Evolutionary conservation across 2,797 vertebrate species (phyloP).

Genomic region (Tenualosa ilisha): DNA sequence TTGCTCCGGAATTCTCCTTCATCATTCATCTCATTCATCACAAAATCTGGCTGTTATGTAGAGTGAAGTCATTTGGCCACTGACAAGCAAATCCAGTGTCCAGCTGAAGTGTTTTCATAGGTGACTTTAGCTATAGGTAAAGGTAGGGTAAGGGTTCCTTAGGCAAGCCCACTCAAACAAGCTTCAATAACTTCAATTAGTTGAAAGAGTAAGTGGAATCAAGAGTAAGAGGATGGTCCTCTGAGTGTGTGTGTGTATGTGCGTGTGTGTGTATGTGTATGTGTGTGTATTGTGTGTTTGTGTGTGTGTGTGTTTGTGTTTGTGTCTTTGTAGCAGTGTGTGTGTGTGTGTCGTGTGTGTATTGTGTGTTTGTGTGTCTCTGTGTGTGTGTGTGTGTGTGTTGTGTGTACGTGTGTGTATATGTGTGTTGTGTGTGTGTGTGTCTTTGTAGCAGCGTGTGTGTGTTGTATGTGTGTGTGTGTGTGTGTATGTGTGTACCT

Average conservation of each 20-base stretch:
- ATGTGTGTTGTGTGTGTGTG: constrained; percentile 19
- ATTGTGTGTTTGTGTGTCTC: too few relatives aligned
- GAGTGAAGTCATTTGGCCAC: not conserved
- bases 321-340: too few relatives aligned
- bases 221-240: not conserved
- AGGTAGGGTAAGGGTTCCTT: not conserved
- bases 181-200: not conserved
- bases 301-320: too few relatives aligned
- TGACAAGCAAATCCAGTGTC: not conserved
- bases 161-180: not conserved
- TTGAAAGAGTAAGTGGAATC: not conserved
- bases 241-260: not conserved
- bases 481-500: constrained; percentile 50
- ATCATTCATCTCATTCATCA: too few relatives aligned
- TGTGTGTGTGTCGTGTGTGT: not conserved
- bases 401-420: constrained; percentile 3
- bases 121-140: not conserved
- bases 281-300: too few relatives aligned
- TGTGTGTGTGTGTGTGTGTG: not conserved
- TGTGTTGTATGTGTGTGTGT: not conserved
- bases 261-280: not conserved
- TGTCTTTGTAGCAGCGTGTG: not conserved
- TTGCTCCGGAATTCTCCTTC: too few relatives aligned
- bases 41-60: not conserved
- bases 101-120: not conserved